Conservation (phyloP, 2,797 vertebrate species). For the Danio tinwini region DNA sequence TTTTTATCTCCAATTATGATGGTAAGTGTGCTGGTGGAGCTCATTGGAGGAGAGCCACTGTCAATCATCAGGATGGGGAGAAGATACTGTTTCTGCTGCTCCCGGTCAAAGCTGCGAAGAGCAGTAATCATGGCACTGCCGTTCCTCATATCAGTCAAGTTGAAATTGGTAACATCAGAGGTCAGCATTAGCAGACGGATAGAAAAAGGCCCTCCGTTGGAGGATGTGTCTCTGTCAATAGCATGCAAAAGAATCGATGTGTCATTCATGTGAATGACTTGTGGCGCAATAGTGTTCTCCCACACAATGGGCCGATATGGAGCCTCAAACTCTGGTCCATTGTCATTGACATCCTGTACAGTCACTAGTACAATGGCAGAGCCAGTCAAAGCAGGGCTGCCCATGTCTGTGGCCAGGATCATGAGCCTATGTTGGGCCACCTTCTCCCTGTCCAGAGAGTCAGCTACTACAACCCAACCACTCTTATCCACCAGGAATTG, state of each 20-base stretch:
- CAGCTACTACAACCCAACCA: constrained; percentile 82
- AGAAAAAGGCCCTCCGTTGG: constrained; percentile 83
- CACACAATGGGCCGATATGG: constrained; percentile 85
- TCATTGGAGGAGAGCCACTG: constrained; percentile 85
- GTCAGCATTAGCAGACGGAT: constrained; percentile 80
- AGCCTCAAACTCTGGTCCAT: constrained; percentile 86
- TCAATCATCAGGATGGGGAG: constrained; percentile 87
- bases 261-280: constrained; percentile 82
- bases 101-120: constrained; percentile 84
- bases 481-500: constrained; percentile 84
- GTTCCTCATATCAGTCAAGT: constrained; percentile 84
- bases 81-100: constrained; percentile 82
- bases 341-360: constrained; percentile 88
- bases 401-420: constrained; percentile 82
- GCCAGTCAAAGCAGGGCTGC: constrained; percentile 81
- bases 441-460: constrained; percentile 84
- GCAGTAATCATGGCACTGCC: constrained; percentile 84
- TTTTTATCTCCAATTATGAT: constrained; percentile 87
- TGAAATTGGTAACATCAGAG: constrained; percentile 75
- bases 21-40: constrained; percentile 84
- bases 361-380: constrained; percentile 83
- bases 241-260: constrained; percentile 83
- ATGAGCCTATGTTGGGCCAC: constrained; percentile 82
- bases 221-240: constrained; percentile 80
- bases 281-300: constrained; percentile 85